These are phyloP conservation scores for Sardinella longiceps DNA, from an alignment of 2,797 vertebrate genomes.

Conservation along the genomic window DNA sequence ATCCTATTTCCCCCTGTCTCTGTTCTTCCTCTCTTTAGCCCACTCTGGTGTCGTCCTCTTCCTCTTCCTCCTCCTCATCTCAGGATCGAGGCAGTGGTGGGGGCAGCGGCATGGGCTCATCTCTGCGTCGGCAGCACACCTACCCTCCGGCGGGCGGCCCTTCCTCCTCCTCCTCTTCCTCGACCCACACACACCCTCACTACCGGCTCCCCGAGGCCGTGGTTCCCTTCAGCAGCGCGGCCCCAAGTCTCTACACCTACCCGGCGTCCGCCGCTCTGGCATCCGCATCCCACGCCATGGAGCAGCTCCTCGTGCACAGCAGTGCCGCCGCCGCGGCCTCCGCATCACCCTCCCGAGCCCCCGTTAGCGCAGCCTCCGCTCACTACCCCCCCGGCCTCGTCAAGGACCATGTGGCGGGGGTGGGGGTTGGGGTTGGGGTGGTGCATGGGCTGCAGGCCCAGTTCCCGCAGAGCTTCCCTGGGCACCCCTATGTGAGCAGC, in stretches of 20 bases:
- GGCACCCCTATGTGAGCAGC: constrained; percentile 84
- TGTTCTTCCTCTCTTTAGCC: background rate
- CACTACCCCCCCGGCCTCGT: constrained; percentile 81
- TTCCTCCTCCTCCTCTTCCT: background rate
- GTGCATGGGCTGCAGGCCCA: constrained; percentile 87
- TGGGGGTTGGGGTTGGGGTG: constrained; percentile 89
- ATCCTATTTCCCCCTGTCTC: background rate
- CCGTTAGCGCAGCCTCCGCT: constrained; percentile 81
- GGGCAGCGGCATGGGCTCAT: constrained; percentile 68
- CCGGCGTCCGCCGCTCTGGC: constrained; percentile 85
- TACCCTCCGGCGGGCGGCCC: constrained; percentile 73
- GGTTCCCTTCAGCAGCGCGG: constrained; percentile 77
- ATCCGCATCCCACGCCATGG: constrained; percentile 88
- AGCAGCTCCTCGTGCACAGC: constrained; percentile 80
- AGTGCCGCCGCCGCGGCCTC: constrained; percentile 61
- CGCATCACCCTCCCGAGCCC: constrained; percentile 78
- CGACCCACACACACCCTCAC: constrained; percentile 69
- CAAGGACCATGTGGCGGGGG: constrained; percentile 81
- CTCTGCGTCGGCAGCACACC: constrained; percentile 85
- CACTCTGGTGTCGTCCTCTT: background rate
- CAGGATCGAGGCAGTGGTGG: constrained; percentile 77
- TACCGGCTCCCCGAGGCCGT: constrained; percentile 89
- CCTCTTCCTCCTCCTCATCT: constrained; percentile 70
- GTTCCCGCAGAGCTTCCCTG: constrained; percentile 89
- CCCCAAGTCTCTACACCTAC: constrained; percentile 87